Evolutionary conservation across 2,888 invertebrate species (phyloP), one percentile per base, ranked within the genome.

Genomic region (Spicauda simplicius): DNA sequence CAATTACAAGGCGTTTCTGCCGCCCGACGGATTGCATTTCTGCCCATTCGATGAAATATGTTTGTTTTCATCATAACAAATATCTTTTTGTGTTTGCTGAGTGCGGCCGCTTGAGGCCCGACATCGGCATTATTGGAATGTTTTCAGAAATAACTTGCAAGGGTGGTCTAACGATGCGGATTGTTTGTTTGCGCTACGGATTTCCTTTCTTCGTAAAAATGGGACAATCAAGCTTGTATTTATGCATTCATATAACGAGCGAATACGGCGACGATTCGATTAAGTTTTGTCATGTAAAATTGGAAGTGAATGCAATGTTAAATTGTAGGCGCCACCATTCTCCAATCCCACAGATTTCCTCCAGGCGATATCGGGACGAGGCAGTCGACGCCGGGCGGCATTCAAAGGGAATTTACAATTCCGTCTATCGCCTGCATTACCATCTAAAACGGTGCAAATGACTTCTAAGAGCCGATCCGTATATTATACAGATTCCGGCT

Each of bases 1-100:
- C 82, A 81, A 87, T 91, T 88, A 91, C 89, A 85, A 91, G 90
- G 87, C 89, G 80, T 84, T 89, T 91, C 86, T 91, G 90, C 86
- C 87, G 90, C 83, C 80, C 78, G 79, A 67, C 73, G 77, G 76
- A 76, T 77, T 80, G 80, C 82, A 79, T 80, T 82, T 84, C 85
- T 81, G 82, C 80, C 84, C 80, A 83, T 86, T 84, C 84, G 76
- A 80, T 91, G 85, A 92, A 88, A 89, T 92, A 92, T 91, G 86
- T 91, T 87, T 90, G 88, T 91, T 91, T 90, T 85, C 84, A 81
- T 84, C 81, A 80, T 85, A 88, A 89, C 83, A 80, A 87, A 88
- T 85, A 80, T 81, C 75, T 84, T 83, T 83, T 81, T 78, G 84
- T 84, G 81, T 83, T 79, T 77, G 80, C 76, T 78, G 73, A 73